Conservation (phyloP, 1,140 invertebrate species). For the Papilio xuthus region DNA sequence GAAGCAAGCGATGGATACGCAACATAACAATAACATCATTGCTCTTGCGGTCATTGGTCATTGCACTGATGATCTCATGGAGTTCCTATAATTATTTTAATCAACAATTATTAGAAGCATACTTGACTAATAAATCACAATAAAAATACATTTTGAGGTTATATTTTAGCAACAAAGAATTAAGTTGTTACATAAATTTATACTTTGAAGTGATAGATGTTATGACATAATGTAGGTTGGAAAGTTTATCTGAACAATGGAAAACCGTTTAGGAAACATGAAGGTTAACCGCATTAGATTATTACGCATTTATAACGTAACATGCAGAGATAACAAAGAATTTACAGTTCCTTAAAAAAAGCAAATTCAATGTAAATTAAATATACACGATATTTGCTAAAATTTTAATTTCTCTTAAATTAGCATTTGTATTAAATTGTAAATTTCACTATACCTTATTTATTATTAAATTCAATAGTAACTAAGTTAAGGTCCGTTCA, state of each 20-base stretch:
- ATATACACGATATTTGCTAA: no score
- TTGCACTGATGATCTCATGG: slow-evolving; percentile 6
- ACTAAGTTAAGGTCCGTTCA: no score
- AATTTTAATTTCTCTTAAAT: no score
- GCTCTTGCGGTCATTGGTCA: not conserved
- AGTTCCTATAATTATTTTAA: slow-evolving; percentile 4
- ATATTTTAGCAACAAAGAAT: not conserved
- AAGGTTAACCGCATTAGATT: slow-evolving; percentile 2
- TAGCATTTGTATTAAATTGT: no score
- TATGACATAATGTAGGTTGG: not conserved
- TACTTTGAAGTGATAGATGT: not conserved
- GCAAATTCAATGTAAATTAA: no score
- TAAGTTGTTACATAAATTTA: not conserved
- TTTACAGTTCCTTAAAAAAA: no score
- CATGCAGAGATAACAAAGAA: no score
- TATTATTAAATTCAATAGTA: no score
- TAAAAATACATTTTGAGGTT: not conserved
- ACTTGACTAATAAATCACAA: not conserved
- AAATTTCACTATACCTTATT: no score
- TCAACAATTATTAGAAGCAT: not conserved
- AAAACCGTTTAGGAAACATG: not conserved
- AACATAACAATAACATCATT: slow-evolving; percentile 52
- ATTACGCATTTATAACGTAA: slow-evolving; percentile 11
- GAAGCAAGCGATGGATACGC: slow-evolving; percentile 64
- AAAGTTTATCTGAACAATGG: slow-evolving; percentile 11